These are phyloP conservation scores for Drosophila borealis DNA, from an alignment of 2,888 invertebrate genomes.

Conservation along the genomic window DNA sequence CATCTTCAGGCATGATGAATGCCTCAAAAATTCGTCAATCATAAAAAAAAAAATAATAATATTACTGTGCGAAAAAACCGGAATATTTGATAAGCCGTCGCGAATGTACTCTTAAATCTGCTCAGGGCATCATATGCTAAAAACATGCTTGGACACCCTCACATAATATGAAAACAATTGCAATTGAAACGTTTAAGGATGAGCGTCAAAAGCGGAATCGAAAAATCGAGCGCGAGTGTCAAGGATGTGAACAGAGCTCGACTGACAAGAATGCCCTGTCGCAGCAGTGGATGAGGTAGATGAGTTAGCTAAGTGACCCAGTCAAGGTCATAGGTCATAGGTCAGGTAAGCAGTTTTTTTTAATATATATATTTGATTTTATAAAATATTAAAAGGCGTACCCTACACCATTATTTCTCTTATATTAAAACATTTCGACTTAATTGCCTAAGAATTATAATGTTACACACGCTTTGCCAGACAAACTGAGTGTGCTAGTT, in stretches of 20 bases:
- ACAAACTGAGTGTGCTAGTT: not conserved
- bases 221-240: not conserved
- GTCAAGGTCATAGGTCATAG: no score
- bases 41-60: constrained; percentile 26
- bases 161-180: constrained; percentile 1
- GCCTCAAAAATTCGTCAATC: constrained; percentile 58
- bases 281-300: no score
- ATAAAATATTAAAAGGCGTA: no score
- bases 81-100: constrained; percentile 26
- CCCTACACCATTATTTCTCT: no score
- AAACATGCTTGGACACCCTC: not conserved
- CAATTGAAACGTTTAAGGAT: constrained; percentile 14
- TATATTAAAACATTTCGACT: no score
- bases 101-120: constrained; percentile 27
- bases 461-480: not conserved
- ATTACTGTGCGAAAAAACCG: constrained; percentile 30
- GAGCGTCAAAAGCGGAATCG: not conserved
- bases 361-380: no score
- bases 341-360: no score
- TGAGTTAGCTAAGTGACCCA: no score
- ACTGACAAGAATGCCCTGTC: no score
- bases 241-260: not conserved
- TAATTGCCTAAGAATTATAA: not conserved
- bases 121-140: not conserved
- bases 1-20: constrained; percentile 60